phyloP scores from a whole-genome alignment of 1,140 invertebrate species.

The Magallana gigas region DNA sequence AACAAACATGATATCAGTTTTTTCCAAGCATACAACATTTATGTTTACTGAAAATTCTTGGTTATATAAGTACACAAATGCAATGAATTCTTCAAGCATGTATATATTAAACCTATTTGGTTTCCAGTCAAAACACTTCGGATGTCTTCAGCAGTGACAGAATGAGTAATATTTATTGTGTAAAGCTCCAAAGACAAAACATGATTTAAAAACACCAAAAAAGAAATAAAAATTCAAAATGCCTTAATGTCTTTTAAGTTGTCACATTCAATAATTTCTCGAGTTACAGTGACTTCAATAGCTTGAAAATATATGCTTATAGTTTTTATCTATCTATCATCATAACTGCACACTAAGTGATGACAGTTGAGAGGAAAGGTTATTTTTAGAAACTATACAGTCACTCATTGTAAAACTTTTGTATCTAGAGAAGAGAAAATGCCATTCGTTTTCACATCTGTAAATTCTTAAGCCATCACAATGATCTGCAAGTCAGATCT shows the following conservation, averaged over 20 bases:
- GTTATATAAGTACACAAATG: conserved; percentile 16
- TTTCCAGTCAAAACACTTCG: conserved; percentile 24
- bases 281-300: conserved; percentile 12
- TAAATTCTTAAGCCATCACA: conserved; percentile 42
- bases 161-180: conserved; percentile 30
- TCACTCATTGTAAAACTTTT: conserved; percentile 36
- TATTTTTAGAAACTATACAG: conserved; percentile 32
- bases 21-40: not conserved
- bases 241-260: conserved; percentile 18
- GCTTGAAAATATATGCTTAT: not conserved
- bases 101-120: conserved; percentile 18
- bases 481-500: conserved; percentile 31
- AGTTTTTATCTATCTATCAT: conserved; percentile 18
- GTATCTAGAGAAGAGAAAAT: conserved; percentile 38
- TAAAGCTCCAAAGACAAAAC: conserved; percentile 1
- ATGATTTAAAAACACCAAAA: not conserved
- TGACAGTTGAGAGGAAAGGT: conserved; percentile 31
- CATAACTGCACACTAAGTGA: conserved; percentile 18
- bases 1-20: not conserved
- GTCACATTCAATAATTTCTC: conserved; percentile 28
- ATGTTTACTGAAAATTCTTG: conserved; percentile 14
- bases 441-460: conserved; percentile 45
- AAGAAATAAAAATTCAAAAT: not conserved
- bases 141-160: not conserved
- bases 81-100: not conserved